phyloP scores from a whole-genome alignment of 1,140 invertebrate species.

The Cepaea nemoralis region DNA sequence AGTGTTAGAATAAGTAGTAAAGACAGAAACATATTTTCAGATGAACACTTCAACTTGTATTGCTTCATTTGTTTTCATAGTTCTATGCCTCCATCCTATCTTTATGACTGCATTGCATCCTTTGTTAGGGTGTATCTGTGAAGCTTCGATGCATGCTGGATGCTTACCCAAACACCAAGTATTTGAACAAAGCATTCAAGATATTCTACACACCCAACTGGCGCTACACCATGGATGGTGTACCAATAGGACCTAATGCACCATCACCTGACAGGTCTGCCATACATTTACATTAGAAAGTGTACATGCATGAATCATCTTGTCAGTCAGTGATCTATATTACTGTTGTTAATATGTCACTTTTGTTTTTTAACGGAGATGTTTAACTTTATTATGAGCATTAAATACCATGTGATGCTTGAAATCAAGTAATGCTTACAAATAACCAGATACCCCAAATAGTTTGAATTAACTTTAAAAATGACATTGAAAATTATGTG shows the following conservation, averaged over 20 bases:
- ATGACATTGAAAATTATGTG: no score
- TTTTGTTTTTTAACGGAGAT: no score
- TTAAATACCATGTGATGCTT: no score
- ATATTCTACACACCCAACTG: slow-evolving; percentile 67
- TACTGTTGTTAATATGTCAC: no score
- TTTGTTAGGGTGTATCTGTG: slow-evolving; percentile 55
- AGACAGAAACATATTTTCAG: no score
- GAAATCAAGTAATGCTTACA: no score
- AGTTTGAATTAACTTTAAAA: no score
- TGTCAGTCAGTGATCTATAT: background rate
- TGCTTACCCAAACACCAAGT: slow-evolving; percentile 52
- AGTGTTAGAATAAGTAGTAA: no score
- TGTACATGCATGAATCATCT: background rate
- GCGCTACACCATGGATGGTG: slow-evolving; percentile 58
- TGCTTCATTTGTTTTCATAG: background rate
- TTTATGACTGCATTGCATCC: background rate
- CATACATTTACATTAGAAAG: background rate
- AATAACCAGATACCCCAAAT: no score
- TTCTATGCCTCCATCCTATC: background rate
- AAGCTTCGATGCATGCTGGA: slow-evolving; percentile 56
- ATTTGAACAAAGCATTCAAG: slow-evolving; percentile 64
- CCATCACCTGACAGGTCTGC: slow-evolving; percentile 58
- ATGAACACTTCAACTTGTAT: no score
- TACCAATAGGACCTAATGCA: slow-evolving; percentile 68
- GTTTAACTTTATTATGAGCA: no score